Evolutionary conservation across 2,113 vertebrate species (phyloP).

Genomic region (Cyprinodon tularosa): DNA sequence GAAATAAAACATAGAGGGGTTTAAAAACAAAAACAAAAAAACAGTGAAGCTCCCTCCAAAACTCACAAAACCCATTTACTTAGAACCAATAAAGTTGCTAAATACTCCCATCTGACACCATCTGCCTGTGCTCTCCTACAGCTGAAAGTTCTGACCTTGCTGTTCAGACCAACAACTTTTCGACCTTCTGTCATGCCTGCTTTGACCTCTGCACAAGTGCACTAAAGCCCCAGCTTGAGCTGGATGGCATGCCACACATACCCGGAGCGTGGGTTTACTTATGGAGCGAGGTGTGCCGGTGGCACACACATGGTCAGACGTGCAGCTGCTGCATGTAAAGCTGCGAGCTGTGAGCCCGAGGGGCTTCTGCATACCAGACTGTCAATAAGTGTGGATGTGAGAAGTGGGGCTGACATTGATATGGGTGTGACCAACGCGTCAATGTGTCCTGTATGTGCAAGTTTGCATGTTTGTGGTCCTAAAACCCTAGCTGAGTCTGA

Average conservation of each 20-base stretch:
- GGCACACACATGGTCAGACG: conserved; percentile 39
- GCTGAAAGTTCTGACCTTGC: conserved; percentile 57
- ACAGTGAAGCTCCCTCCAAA: conserved; percentile 12
- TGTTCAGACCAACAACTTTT: conserved; percentile 45
- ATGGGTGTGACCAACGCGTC: conserved; percentile 58
- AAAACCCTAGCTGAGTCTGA: conserved; percentile 28
- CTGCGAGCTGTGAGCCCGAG: conserved; percentile 56
- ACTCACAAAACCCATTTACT: not conserved
- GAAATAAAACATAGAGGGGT: conserved; percentile 7
- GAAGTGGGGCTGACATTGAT: conserved; percentile 58
- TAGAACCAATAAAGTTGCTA: conserved; percentile 18
- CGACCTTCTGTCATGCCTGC: conserved; percentile 40
- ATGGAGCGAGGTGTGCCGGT: conserved; percentile 62
- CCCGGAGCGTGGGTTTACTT: conserved; percentile 67
- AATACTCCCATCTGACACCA: conserved; percentile 11
- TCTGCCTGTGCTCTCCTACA: conserved; percentile 12
- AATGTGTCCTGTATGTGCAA: conserved; percentile 45
- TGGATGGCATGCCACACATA: conserved; percentile 55
- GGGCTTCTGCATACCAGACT: conserved; percentile 63
- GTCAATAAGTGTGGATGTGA: conserved; percentile 47
- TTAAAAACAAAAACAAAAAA: not conserved
- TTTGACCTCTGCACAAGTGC: conserved; percentile 69
- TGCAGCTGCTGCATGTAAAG: conserved; percentile 67
- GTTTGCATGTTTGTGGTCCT: conserved; percentile 42
- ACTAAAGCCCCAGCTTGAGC: conserved; percentile 25